phyloP scores from a whole-genome alignment of 1,140 invertebrate species.

The Sweltsa coloradensis region DNA sequence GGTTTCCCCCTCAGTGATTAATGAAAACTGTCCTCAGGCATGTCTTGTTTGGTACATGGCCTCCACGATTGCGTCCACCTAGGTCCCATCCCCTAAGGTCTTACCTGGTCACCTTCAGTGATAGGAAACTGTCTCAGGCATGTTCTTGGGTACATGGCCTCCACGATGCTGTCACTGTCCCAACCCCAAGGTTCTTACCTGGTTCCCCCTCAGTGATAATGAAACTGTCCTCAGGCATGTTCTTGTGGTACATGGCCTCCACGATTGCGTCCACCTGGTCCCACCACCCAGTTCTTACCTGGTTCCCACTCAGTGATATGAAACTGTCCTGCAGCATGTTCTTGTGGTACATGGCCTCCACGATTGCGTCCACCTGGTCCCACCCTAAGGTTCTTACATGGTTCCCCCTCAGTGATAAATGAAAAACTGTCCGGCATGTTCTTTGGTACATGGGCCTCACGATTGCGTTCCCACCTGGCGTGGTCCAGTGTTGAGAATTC shows the following conservation, averaged over 20 bases:
- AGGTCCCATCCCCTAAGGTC: neutral
- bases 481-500: too few species aligned
- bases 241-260: constrained; percentile 7
- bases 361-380: constrained; percentile 1
- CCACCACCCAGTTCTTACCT: neutral
- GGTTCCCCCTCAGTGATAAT: constrained; percentile 9
- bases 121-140: neutral
- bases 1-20: too few species aligned
- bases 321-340: neutral
- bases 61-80: too few species aligned
- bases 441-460: too few species aligned
- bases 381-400: constrained; percentile 6
- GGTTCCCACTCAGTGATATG: constrained; percentile 7
- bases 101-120: constrained; percentile 8
- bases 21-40: too few species aligned
- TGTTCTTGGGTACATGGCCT: constrained; percentile 7
- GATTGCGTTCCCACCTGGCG: too few species aligned
- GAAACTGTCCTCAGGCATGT: neutral
- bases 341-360: constrained; percentile 8
- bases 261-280: constrained; percentile 3
- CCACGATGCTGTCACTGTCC: constrained; percentile 2
- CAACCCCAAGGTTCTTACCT: constrained; percentile 6
- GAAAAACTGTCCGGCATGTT: too few species aligned
- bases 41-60: too few species aligned
- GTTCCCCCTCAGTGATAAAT: too few species aligned